A percentile compares a stretch with the other conserved stretches of the same genome.
Evolutionary conservation across 2,888 invertebrate species (phyloP).

Genomic region (Schizaphis graminum): DNA sequence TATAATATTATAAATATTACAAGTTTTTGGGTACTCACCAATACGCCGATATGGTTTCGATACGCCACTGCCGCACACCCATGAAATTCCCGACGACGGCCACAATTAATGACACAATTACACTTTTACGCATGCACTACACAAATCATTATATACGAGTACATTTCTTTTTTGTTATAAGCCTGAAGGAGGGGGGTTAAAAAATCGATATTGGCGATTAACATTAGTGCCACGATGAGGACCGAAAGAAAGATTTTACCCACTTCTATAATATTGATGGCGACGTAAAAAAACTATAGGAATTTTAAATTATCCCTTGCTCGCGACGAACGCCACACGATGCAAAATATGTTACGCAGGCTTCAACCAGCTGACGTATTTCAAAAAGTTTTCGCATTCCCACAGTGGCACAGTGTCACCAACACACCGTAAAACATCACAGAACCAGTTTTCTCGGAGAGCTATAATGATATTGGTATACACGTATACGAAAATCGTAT

Average conservation of each 20-base stretch:
- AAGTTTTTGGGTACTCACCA: neutral
- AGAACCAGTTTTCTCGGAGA: no score
- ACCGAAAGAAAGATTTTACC: neutral
- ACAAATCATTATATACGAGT: neutral
- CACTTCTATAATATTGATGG: neutral
- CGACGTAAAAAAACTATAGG: neutral
- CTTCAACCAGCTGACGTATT: neutral
- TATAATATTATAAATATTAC: neutral
- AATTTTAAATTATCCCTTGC: neutral
- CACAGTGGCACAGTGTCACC: no score
- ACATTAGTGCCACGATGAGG: neutral
- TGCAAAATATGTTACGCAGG: neutral
- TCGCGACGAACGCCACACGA: neutral
- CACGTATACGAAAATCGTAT: no score
- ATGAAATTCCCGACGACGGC: neutral
- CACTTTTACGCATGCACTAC: neutral
- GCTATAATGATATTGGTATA: no score
- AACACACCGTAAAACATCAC: no score
- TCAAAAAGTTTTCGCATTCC: neutral
- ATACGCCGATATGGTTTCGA: neutral
- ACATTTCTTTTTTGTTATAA: neutral
- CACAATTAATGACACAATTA: neutral
- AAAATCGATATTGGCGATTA: constrained; percentile 2
- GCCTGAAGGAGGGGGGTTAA: neutral
- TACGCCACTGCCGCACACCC: neutral